These are phyloP conservation scores for Eilema sororculum DNA, from an alignment of 2,888 invertebrate species.

Conservation along the genomic window DNA sequence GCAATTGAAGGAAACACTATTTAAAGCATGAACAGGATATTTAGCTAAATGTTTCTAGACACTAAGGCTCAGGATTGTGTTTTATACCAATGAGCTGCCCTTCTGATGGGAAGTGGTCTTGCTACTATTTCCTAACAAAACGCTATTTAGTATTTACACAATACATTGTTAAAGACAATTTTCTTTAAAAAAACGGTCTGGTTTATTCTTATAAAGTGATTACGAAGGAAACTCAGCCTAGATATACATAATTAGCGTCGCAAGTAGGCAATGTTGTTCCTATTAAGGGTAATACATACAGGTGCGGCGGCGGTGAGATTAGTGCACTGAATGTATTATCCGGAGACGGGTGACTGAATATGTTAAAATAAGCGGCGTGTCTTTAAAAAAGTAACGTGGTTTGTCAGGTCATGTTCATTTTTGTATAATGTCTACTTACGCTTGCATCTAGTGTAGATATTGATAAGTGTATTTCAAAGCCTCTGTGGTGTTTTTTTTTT, in stretches of 20 bases:
- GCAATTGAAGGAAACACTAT: too few relatives aligned
- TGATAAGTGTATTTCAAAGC: too few relatives aligned
- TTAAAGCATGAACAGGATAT: too few relatives aligned
- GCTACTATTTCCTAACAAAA: conserved; percentile 35
- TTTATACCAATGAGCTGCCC: too few relatives aligned
- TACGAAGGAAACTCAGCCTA: conserved; percentile 72
- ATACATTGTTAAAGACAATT: conserved; percentile 66
- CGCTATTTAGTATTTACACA: too few relatives aligned
- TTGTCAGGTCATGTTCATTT: neutral
- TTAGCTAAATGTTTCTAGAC: too few relatives aligned
- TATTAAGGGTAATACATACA: conserved; percentile 53
- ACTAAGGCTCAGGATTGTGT: too few relatives aligned
- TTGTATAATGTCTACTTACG: too few relatives aligned
- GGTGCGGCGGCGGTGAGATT: conserved; percentile 45
- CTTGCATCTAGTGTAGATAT: too few relatives aligned
- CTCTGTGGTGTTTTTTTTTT: too few relatives aligned
- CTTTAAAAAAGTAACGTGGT: neutral
- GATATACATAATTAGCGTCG: conserved; percentile 76
- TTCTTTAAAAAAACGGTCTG: conserved; percentile 59
- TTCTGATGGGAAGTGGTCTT: too few relatives aligned
- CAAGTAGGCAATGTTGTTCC: conserved; percentile 70
- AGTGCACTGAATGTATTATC: conserved; percentile 23
- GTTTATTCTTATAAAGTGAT: conserved; percentile 55
- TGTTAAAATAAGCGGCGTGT: neutral
- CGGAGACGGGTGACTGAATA: neutral